Percentiles rank a stretch among this genome's conserved stretches.
phyloP scores from a whole-genome alignment of 2,888 invertebrate species.

The Merodon equestris region DNA sequence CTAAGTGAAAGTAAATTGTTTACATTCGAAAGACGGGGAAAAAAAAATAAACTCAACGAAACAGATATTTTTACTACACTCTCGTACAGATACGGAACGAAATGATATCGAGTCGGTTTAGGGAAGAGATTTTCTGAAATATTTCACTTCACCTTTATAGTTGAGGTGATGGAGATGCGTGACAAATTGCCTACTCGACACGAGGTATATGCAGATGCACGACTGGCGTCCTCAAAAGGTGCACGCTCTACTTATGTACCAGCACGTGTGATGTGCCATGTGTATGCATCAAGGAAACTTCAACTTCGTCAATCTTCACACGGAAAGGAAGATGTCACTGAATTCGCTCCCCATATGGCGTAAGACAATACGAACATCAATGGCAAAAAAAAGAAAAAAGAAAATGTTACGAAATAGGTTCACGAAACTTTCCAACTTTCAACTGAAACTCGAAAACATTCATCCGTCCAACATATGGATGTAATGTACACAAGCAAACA shows the following conservation, averaged over 20 bases:
- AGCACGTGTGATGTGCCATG: too few species aligned
- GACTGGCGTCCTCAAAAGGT: not conserved
- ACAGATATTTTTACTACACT: too few species aligned
- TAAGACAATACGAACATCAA: too few species aligned
- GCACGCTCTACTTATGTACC: too few species aligned
- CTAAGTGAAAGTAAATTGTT: constrained; percentile 65
- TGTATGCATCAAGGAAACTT: too few species aligned
- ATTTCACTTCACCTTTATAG: too few species aligned
- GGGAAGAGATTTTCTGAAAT: not conserved
- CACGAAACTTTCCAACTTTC: constrained; percentile 57
- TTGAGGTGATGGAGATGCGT: too few species aligned
- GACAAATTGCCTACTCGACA: too few species aligned
- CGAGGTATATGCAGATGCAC: not conserved
- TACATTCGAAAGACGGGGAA: constrained; percentile 14
- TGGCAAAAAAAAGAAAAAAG: constrained; percentile 7
- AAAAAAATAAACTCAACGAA: not conserved
- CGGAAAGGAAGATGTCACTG: constrained; percentile 37
- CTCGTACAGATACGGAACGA: too few species aligned
- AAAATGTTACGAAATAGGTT: constrained; percentile 44
- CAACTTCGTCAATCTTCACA: not conserved
- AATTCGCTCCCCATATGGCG: constrained; percentile 20
- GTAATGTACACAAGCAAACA: too few species aligned
- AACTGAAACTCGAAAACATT: constrained; percentile 33
- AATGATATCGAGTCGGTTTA: too few species aligned
- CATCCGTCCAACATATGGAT: not conserved